Evolutionary conservation across 1,140 invertebrate species (phyloP), one percentile per base, ranked within the genome.

Genomic region (Melitaea cinxia): DNA sequence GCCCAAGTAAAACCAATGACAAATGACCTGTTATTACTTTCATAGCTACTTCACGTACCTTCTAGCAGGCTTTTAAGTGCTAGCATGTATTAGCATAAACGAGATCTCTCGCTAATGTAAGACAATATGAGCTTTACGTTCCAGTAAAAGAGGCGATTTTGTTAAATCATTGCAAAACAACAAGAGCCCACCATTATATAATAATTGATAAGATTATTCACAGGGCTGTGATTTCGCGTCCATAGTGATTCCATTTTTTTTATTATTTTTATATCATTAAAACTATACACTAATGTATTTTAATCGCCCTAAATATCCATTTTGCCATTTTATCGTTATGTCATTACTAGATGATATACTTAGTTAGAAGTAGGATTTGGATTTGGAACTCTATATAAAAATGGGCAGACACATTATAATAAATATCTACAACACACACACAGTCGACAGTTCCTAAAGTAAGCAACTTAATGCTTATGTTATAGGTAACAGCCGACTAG

Each of bases 21-120:
- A 65, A 65, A 65, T 65, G 55, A 65, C 47, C 15, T 42, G 56
- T 56, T 53, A 65, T 65, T 65, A 65, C 63, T 56, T 52, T 65
- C 35, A 58, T 65, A 57, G 63, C 56, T 59, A 64, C 61, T 37
- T 64, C 28, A 56, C 19, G 26, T 62, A 42, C 56, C 58, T 65
- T 59, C 63, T 65, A 65, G 59, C 49, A 42, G 30, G 33, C 55
- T 65, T 56, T 56, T 56, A 55, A 56, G 37, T 39, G 61, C 47
- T 42, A 28, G 55, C 35, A 53, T 17, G 63, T 37, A 65, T 65
- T 65, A 65, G 47, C 63, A 65, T 65, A 56, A 59, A 59, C 56
- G 45, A 59, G 56, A 45, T 35, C 12, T 7, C 1, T 47, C 23
- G 6, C 21, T 56, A 1, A 17, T 15, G 4, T 19, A 28, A 6